Evolutionary conservation across 2,797 vertebrate species (phyloP).

Genomic region (Danio jaintianensis): DNA sequence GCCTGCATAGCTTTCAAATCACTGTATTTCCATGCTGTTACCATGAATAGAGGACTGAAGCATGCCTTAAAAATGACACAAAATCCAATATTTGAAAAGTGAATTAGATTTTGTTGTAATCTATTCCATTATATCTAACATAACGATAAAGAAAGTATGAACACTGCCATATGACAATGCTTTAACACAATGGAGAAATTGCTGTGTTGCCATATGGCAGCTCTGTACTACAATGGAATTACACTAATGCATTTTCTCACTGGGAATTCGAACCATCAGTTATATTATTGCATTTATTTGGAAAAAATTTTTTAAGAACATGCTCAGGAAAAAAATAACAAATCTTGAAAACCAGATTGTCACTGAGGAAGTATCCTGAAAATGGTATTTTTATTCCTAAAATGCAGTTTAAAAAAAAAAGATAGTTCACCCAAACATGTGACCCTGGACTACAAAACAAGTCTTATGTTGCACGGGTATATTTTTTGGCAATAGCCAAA

Average conservation of each 20-base stretch:
- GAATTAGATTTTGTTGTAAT: constrained; percentile 5
- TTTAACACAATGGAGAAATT: background rate
- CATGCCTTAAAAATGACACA: background rate
- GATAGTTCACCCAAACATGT: too few species aligned
- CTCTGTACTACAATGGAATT: constrained; percentile 9
- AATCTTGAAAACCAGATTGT: background rate
- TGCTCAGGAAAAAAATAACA: background rate
- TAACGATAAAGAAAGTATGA: background rate
- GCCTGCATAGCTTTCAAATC: too few species aligned
- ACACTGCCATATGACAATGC: background rate
- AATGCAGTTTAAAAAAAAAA: too few species aligned
- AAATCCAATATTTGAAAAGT: background rate
- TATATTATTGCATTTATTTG: background rate
- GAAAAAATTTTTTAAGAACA: background rate
- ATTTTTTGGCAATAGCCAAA: too few species aligned
- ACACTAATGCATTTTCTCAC: background rate
- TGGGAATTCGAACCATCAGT: background rate
- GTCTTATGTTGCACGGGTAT: too few species aligned
- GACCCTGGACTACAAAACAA: too few species aligned
- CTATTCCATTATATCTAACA: background rate
- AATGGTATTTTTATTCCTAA: background rate
- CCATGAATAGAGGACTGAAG: background rate
- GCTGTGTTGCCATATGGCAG: background rate
- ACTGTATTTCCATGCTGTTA: background rate
- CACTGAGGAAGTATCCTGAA: background rate